phyloP scores from a whole-genome alignment of 2,797 vertebrate genomes.

The Pyrocephalus nanus region DNA sequence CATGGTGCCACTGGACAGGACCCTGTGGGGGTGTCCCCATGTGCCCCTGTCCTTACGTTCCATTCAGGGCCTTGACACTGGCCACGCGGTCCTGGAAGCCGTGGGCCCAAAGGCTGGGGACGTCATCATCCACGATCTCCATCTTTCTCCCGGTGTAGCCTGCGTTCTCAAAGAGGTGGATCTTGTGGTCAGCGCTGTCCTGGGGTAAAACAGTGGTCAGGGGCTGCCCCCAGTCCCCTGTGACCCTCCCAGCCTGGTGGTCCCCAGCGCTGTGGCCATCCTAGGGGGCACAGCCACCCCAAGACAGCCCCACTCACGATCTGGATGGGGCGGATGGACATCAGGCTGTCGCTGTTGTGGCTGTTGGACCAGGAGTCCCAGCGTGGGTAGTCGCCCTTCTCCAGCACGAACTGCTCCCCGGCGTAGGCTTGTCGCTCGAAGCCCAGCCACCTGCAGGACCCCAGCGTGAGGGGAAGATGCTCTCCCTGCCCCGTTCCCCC shows the following conservation, averaged over 20 bases:
- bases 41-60: conserved; percentile 82
- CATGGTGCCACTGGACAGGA: rapidly evolving
- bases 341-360: conserved; percentile 84
- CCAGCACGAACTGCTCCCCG: conserved; percentile 90
- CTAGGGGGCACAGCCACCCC: not conserved
- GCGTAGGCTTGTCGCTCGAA: conserved; percentile 81
- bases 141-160: conserved; percentile 87
- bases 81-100: conserved; percentile 92
- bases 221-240: not conserved
- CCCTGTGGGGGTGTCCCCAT: rapidly evolving
- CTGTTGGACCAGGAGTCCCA: conserved; percentile 95
- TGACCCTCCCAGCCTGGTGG: rapidly evolving
- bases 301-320: conserved; percentile 75
- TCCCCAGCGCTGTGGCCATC: rapidly evolving
- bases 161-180: conserved; percentile 87
- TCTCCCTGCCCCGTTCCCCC: not conserved
- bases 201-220: not conserved
- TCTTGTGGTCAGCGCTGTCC: conserved; percentile 88
- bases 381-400: conserved; percentile 91
- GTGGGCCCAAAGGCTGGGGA: conserved; percentile 91
- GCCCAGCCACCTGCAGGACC: conserved; percentile 82
- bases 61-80: conserved; percentile 84
- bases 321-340: conserved; percentile 86
- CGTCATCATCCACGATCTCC: conserved; percentile 90
- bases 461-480: not conserved